Base-by-base conservation (phyloP, 2,888 invertebrate genomes). In the Colletes collaris region DNA sequence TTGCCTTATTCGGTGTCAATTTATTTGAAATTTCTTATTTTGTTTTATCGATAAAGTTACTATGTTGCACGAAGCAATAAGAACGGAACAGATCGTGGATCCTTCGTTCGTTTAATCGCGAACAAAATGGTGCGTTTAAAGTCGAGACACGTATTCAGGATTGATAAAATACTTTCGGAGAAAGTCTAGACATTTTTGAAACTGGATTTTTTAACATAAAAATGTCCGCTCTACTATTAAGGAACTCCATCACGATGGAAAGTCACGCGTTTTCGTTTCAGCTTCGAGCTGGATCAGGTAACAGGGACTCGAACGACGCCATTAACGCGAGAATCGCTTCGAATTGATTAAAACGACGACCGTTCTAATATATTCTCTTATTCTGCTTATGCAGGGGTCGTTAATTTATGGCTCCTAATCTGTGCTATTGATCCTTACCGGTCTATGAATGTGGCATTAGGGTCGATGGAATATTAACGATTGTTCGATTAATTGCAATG, bases 391-490 rank as follows among this genome's bases (percentile, higher is more conserved):
- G 11, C 19, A 53, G 10, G 60, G 59, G 70, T 59, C 59, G 13
- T 60, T 56, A 2, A 27, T 58, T 11, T 13, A n/a, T 27, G 13
- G 10, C 79, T 67, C 80, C 72, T 86, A 86, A 81, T 90, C 89
- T 92, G 91, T 91, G 90, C 91, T 91, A 91, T 88, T 85, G 85
- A 88, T 87, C 79, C 79, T 79, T 67, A 55, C 11, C 74, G 27
- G 46, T 76, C 53, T 27, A 50, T 71, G 16, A 60, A 71, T 50
- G 27, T 82, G 44, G 35, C 8, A 53, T 78, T 44, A 5, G 49
- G 13, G 35, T 46, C n/a, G 16, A 13, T 10, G 44, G 19, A 16
- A n/a, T 37, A n/a, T 46, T 37, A 35, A 59, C n/a, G 35, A 46
- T 4, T 16, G 11, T 50, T 59, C 53, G 13, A 49, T 19, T n/a